phyloP scores from a whole-genome alignment of 2,113 vertebrate species.

The Mobula birostris region DNA sequence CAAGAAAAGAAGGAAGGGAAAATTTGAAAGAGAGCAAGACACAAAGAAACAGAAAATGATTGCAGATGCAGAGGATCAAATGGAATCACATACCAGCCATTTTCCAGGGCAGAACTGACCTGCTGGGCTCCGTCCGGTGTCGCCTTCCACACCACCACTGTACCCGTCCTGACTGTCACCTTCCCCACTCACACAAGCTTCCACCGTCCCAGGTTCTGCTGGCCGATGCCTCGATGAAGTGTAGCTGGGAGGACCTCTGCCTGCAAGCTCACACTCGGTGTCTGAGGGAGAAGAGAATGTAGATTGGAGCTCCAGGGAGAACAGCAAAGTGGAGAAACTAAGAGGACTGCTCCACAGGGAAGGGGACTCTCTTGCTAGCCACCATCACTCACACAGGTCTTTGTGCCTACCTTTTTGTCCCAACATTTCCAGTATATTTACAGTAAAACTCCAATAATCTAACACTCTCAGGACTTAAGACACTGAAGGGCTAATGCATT shows the following conservation, averaged over 20 bases:
- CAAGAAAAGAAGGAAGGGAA: no score
- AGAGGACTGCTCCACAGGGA: background rate
- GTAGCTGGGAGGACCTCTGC: slow-evolving; percentile 44
- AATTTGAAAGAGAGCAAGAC: background rate
- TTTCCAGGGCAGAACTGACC: slow-evolving; percentile 49
- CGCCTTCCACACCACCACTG: slow-evolving; percentile 36
- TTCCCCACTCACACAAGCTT: slow-evolving; percentile 46
- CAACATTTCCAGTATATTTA: background rate
- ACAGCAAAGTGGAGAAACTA: no score
- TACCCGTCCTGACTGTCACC: slow-evolving; percentile 40
- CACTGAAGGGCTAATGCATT: no score
- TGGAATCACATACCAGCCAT: background rate
- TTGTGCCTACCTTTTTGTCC: background rate
- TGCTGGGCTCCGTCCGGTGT: slow-evolving; percentile 49
- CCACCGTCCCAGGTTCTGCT: slow-evolving; percentile 46
- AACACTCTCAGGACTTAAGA: no score
- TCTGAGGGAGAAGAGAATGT: slow-evolving; percentile 45
- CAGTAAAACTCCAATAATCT: no score
- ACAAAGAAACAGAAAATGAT: background rate
- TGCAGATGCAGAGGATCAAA: background rate
- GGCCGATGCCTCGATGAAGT: slow-evolving; percentile 43
- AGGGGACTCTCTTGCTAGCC: background rate
- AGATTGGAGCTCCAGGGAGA: background rate
- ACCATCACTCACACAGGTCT: background rate
- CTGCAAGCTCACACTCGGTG: slow-evolving; percentile 30